These are phyloP conservation scores for Tipula lateralis DNA, from an alignment of 2,888 invertebrate species.

Conservation along the genomic window DNA sequence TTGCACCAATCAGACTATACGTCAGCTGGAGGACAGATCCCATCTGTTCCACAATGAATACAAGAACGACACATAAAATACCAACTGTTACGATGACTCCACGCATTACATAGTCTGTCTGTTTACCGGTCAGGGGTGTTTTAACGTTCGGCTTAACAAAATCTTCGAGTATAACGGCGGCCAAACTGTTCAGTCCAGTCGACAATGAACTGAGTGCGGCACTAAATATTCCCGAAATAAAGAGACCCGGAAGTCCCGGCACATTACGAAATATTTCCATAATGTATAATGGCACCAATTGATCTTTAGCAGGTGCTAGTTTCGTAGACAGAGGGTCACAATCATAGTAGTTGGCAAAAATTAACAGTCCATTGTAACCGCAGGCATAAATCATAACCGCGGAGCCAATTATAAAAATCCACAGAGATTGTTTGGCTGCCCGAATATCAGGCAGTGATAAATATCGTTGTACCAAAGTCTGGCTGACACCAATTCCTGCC, in stretches of 20 bases:
- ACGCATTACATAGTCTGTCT: constrained; percentile 59
- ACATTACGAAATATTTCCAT: constrained; percentile 74
- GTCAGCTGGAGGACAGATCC: constrained; percentile 65
- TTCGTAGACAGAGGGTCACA: constrained; percentile 76
- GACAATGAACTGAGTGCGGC: constrained; percentile 81
- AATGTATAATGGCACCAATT: constrained; percentile 76
- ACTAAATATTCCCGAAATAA: constrained; percentile 83
- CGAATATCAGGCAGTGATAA: constrained; percentile 66
- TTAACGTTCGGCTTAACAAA: constrained; percentile 65
- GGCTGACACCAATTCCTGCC: constrained; percentile 72
- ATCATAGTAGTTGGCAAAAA: constrained; percentile 68
- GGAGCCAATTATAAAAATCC: constrained; percentile 61
- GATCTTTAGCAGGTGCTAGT: constrained; percentile 70
- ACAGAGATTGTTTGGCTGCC: constrained; percentile 64
- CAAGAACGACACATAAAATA: constrained; percentile 58
- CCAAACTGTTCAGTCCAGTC: constrained; percentile 74
- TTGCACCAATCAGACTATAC: constrained; percentile 59
- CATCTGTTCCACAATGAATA: constrained; percentile 65
- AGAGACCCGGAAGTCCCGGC: constrained; percentile 80
- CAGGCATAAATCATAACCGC: not conserved
- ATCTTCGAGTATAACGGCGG: constrained; percentile 75
- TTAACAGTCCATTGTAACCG: constrained; percentile 63
- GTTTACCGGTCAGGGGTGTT: constrained; percentile 52
- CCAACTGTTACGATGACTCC: constrained; percentile 65
- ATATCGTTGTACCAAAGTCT: constrained; percentile 80